Evolutionary conservation across 2,888 invertebrate species (phyloP), one percentile per base, ranked within the genome.

Genomic region (Synanthedon vespiformis): DNA sequence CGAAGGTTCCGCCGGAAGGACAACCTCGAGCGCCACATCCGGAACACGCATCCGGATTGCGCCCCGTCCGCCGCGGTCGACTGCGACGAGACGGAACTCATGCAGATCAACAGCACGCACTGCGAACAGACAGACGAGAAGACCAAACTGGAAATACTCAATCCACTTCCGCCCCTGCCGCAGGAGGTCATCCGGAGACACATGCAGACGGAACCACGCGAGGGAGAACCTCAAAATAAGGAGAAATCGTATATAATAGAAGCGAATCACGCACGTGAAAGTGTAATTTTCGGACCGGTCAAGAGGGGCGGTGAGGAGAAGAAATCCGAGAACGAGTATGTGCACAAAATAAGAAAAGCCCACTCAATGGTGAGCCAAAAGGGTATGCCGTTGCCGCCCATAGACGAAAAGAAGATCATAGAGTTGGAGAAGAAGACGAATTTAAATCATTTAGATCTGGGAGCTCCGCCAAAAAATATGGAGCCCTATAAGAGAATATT

Each of bases 1-100:
- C 90, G 91, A 8, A 89, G 89, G 47, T 94, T 94, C 68, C 84
- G 92, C 49, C 86, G 95, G 55, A 93, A 92, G 69, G 95, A 95
- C 71, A 95, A 95, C 70, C 85, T 95, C 55, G 89, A 90, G 56
- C 89, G 95, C 0, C 95, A 95, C 72, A 87, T 94, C 54, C 90
- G 92, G 53, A 93, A 94, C 72, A 92, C 93, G 53, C 95, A 95
- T 73, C 90, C 91, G 0, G 90, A 84, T 54, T 72, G 65, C 58
- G 72, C 67, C 10, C 72, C 78, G 11, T 66, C 81, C 40, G 67
- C 65, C 52, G 80, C 77, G 3, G 75, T 77, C 0, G 79, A 78
- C 22, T 80, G 79, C 61, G 85, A 84, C 59, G 70, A 72, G 41
- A 63, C 59, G 6, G 78, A 72, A 0, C 70, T 78, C 49, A 70